Conservation (phyloP, 2,797 vertebrate genomes). For the Tolypeutes matacus region DNA sequence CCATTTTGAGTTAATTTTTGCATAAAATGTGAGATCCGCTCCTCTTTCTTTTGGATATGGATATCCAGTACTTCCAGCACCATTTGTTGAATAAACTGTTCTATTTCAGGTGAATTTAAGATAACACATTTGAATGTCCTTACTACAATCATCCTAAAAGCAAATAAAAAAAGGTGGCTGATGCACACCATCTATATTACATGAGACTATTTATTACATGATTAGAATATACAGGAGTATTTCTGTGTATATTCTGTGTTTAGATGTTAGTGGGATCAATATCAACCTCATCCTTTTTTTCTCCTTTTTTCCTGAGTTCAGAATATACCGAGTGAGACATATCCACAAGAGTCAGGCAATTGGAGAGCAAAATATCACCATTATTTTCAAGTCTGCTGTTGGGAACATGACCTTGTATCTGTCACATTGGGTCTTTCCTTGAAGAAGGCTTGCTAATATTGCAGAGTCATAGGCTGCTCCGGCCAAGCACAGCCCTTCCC, state of each 20-base stretch:
- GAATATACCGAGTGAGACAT: not conserved
- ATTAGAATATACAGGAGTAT: no score
- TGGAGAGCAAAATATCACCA: not conserved
- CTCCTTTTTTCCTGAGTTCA: not conserved
- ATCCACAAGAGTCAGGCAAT: not conserved
- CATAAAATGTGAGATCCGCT: no score
- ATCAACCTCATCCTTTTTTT: not conserved
- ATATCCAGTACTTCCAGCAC: no score
- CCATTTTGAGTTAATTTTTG: no score
- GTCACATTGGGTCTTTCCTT: not conserved
- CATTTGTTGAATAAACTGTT: no score
- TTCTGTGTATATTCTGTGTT: not conserved
- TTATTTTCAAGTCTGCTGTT: not conserved
- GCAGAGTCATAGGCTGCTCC: not conserved
- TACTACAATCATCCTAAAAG: not conserved
- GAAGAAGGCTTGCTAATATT: not conserved
- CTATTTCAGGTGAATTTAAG: not conserved
- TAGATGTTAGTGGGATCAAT: not conserved
- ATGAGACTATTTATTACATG: not conserved
- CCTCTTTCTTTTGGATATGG: no score
- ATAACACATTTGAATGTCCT: not conserved
- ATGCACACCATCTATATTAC: not conserved
- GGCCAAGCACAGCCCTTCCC: not conserved
- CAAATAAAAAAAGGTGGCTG: not conserved
- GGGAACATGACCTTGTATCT: not conserved